Evolutionary conservation across 2,113 vertebrate species (phyloP).

Genomic region (Trematomus loennbergii): DNA sequence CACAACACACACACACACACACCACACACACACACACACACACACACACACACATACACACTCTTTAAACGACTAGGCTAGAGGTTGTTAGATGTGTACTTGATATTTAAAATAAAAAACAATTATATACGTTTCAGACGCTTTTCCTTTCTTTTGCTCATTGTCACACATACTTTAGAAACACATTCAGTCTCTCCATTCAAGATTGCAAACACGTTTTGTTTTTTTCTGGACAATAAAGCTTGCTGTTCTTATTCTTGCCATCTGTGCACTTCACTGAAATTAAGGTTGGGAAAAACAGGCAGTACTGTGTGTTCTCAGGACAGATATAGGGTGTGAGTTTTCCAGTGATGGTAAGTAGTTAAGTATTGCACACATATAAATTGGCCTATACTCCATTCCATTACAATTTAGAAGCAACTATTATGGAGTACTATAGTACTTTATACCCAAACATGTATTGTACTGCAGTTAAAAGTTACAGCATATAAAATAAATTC

Average conservation of each 20-base stretch:
- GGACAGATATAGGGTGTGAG: not conserved
- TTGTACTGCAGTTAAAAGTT: no score
- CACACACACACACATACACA: not conserved
- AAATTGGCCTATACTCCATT: no score
- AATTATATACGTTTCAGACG: no score
- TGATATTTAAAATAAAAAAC: no score
- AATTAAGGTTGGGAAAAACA: conserved; percentile 9
- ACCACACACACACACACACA: not conserved
- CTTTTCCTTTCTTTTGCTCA: no score
- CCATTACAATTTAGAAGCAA: no score
- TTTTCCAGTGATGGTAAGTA: not conserved
- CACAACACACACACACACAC: not conserved
- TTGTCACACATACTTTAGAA: not conserved
- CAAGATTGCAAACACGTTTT: not conserved
- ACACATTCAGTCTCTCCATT: not conserved
- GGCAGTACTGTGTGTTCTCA: not conserved
- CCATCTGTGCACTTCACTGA: conserved; percentile 12
- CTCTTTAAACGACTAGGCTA: not conserved
- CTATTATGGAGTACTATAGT: no score
- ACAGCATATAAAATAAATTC: no score
- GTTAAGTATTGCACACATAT: not conserved
- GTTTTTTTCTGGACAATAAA: not conserved
- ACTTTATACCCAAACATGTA: no score
- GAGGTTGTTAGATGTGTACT: no score
- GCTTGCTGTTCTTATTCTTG: not conserved